phyloP scores from a whole-genome alignment of 2,113 vertebrate genomes.

The Phainopepla nitens region DNA sequence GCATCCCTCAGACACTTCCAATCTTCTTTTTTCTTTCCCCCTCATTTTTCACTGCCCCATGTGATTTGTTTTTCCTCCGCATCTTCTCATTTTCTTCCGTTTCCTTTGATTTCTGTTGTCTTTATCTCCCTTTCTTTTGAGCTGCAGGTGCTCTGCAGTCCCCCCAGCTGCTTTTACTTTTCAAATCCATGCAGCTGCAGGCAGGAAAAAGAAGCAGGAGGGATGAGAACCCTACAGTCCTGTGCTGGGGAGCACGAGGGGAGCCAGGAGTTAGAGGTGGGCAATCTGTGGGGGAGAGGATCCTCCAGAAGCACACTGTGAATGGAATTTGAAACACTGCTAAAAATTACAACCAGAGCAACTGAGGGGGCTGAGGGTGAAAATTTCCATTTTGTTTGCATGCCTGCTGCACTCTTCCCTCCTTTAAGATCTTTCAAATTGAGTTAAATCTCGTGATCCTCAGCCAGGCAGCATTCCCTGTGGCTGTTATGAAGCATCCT shows the following conservation, averaged over 20 bases:
- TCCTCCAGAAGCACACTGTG: neutral
- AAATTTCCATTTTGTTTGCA: neutral
- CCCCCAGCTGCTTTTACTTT: neutral
- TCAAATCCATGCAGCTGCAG: neutral
- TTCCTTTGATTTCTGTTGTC: neutral
- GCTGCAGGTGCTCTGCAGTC: neutral
- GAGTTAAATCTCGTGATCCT: neutral
- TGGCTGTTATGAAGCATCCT: neutral
- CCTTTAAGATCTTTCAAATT: neutral
- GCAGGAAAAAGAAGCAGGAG: neutral
- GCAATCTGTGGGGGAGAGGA: neutral
- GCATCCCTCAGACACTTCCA: neutral
- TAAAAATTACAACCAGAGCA: neutral
- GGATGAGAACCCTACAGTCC: fast-evolving
- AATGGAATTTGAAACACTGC: neutral
- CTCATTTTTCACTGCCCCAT: neutral
- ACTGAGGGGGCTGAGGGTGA: neutral
- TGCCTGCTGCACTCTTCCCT: neutral
- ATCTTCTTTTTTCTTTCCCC: neutral
- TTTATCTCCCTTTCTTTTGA: neutral
- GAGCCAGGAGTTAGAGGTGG: neutral
- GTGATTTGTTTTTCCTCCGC: neutral
- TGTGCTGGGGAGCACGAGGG: neutral
- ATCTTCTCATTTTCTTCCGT: neutral
- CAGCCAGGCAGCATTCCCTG: neutral